These are phyloP conservation scores for Trachelus tabidus DNA, from an alignment of 2,888 invertebrate genomes.

Conservation along the genomic window DNA sequence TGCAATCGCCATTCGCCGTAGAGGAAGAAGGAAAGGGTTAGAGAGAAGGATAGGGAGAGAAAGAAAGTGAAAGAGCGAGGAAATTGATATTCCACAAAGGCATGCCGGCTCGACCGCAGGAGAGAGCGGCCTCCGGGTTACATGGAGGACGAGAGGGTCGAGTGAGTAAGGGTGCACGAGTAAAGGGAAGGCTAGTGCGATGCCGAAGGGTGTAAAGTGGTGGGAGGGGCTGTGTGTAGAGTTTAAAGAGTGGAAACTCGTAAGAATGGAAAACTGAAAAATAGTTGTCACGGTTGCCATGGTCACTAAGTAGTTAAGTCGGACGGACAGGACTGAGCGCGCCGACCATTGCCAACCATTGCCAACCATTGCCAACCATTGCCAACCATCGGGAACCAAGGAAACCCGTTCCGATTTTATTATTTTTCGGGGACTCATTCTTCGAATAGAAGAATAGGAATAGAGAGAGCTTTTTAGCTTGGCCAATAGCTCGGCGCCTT, in stretches of 20 bases:
- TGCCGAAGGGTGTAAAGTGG: neutral
- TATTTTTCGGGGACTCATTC: slow-evolving; percentile 30
- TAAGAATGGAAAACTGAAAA: slow-evolving; percentile 36
- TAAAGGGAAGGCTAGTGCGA: neutral
- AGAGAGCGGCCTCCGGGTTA: no score
- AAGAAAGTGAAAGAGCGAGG: neutral
- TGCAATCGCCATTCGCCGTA: no score
- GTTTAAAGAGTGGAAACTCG: slow-evolving; percentile 13
- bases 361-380: neutral
- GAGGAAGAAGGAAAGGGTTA: no score
- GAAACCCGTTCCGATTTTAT: slow-evolving; percentile 23
- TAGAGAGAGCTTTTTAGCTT: neutral
- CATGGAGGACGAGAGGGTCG: neutral
- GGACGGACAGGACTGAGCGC: slow-evolving; percentile 22
- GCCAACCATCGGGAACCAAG: no score
- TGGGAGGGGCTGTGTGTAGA: neutral
- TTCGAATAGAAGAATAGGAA: slow-evolving; percentile 22
- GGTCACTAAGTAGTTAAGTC: slow-evolving; percentile 44
- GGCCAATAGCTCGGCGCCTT: no score
- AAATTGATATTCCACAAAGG: neutral
- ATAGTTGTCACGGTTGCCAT: slow-evolving; percentile 46
- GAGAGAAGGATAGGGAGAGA: no score
- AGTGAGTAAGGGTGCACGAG: neutral
- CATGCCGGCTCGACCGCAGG: neutral
- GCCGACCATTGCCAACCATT: slow-evolving; percentile 17